Base-by-base conservation (phyloP, 1,140 invertebrate species). In the Gryllus bimaculatus region DNA sequence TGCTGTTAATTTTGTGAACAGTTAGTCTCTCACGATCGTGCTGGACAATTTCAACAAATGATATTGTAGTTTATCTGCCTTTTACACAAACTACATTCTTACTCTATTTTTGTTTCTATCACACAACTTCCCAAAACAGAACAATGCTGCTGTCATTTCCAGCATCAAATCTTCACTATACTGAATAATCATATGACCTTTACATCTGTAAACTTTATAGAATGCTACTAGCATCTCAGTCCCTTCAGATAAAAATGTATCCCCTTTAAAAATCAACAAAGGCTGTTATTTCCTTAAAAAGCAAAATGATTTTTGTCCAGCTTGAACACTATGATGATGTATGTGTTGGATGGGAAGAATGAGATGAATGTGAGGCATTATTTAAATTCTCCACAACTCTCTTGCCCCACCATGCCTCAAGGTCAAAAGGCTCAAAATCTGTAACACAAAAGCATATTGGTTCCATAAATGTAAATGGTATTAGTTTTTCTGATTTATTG, bases 341-440 rank as follows among this genome's bases (percentile, higher is more conserved):
- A 18, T 66, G 54, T 18, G 54, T 18, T 66, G 54, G 54, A 66
- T 66, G 54, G 18, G 54, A 66, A 66, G 54, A 66, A 66, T 66
- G 54, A 66, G 78, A 79, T 54, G 78, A 79, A 21, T 79, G 78
- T 18, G 78, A 73, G 48, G 49, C 49, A 5, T 49, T 79, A 75
- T n/a, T 77, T 77, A 79, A 48, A 74, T 77, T 89, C 81, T 90
- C 88, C 78, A 88, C 88, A 79, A 89, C 83, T 80, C 88, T 85
- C 80, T 89, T 86, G 78, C 89, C 89, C 89, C 89, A 90, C 84
- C 87, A 90, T 39, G 88, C 86, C 82, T 90, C 89, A 78, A 91
- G 83, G 85, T 91, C 88, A 82, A 91, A 91, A 18, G 89, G 89
- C 82, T 89, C 85, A 83, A 91, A 91, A 85, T 90, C 89, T 89